Conservation (phyloP, 2,888 invertebrate species). For the Caenorhabditis wallacei region DNA sequence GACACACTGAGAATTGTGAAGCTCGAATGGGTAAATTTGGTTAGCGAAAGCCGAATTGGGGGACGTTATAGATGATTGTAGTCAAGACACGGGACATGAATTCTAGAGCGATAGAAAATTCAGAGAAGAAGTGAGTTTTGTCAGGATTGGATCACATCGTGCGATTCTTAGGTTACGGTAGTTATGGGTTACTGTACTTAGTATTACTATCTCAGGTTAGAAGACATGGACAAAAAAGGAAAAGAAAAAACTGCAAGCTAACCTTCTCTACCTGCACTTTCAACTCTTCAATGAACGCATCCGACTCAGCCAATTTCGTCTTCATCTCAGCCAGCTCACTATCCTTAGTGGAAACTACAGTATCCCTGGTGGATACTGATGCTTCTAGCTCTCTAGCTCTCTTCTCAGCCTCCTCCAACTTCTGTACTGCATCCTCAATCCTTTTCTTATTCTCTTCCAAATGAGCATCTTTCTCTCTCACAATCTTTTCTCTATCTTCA, state of each 20-base stretch:
- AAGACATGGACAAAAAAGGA: slow-evolving; percentile 26
- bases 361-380: slow-evolving; percentile 35
- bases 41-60: slow-evolving; percentile 58
- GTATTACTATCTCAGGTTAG: slow-evolving; percentile 37
- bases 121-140: slow-evolving; percentile 17
- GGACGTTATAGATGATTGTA: slow-evolving; percentile 29
- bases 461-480: slow-evolving; percentile 68
- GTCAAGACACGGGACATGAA: slow-evolving; percentile 28
- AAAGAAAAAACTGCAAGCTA: slow-evolving; percentile 31
- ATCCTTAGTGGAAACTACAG: slow-evolving; percentile 26
- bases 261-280: slow-evolving; percentile 69
- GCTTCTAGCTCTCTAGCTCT: slow-evolving; percentile 77
- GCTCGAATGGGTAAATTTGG: slow-evolving; percentile 46
- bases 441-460: slow-evolving; percentile 66
- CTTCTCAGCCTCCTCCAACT: slow-evolving; percentile 78
- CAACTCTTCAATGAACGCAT: slow-evolving; percentile 60
- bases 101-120: slow-evolving; percentile 56
- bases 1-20: slow-evolving; percentile 25
- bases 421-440: slow-evolving; percentile 72
- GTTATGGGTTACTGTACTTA: too few relatives aligned
- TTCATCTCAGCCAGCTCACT: slow-evolving; percentile 51
- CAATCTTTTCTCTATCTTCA: slow-evolving; percentile 49
- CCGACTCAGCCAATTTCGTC: slow-evolving; percentile 49
- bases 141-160: slow-evolving; percentile 46
- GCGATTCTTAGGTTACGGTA: too few relatives aligned